phyloP scores from a whole-genome alignment of 1,140 invertebrate genomes.

The Goniozus legneri region DNA sequence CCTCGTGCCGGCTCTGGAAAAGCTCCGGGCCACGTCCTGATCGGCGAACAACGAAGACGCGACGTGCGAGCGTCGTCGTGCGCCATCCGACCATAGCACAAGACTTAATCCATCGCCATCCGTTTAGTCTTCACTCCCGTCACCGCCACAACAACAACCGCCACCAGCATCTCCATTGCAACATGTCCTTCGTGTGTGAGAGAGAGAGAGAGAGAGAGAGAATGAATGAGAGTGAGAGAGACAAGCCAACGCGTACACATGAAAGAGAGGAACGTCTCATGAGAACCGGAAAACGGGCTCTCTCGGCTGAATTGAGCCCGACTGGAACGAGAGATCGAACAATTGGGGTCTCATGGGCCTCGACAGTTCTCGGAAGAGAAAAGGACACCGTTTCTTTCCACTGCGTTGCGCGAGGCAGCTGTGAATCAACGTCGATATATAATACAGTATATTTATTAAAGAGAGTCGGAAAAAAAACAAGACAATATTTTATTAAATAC shows the following conservation, averaged over 20 bases:
- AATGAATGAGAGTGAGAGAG: no score
- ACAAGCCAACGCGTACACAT: not conserved
- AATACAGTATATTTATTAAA: no score
- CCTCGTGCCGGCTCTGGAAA: conserved; percentile 45
- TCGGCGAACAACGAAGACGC: conserved; percentile 9
- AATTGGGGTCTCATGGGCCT: no score
- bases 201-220: conserved; percentile 8
- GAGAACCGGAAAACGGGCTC: not conserved
- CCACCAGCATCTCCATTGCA: conserved; percentile 11
- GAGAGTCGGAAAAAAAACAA: no score
- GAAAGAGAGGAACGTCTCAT: not conserved
- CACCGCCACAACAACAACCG: conserved; percentile 26
- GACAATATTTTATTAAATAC: no score
- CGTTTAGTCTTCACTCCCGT: conserved; percentile 36
- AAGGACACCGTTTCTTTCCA: no score
- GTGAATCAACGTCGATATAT: no score
- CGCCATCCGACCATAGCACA: conserved; percentile 47
- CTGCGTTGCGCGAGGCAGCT: no score
- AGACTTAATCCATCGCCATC: conserved; percentile 50
- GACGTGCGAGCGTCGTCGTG: conserved; percentile 8
- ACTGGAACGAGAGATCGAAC: no score
- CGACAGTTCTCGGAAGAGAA: no score
- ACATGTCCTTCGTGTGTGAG: conserved; percentile 24
- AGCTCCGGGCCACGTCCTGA: conserved; percentile 50
- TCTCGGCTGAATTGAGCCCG: conserved; percentile 10